These are phyloP conservation scores for Pelagia noctiluca DNA, from an alignment of 30 jellyfish, hydroid and myxozoan genomes.

Conservation along the genomic window DNA sequence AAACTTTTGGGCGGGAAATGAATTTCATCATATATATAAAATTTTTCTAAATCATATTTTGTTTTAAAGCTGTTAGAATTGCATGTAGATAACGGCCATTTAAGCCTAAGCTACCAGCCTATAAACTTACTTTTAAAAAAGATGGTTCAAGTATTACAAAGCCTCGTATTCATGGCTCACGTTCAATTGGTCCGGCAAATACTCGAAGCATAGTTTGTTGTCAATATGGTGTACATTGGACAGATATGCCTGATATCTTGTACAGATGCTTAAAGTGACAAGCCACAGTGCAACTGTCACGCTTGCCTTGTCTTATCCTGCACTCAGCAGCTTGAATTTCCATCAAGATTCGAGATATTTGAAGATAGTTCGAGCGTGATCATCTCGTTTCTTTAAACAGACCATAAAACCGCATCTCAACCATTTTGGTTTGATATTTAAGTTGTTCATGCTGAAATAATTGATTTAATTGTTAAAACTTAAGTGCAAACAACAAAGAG, in stretches of 20 bases:
- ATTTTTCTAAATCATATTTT: no score
- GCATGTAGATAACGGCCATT: no score
- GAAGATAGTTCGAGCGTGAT: no score
- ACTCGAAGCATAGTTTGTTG: background rate
- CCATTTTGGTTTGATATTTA: background rate
- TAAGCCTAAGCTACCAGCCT: no score
- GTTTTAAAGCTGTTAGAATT: no score
- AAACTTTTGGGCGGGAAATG: no score
- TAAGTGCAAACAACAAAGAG: background rate
- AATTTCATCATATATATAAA: no score
- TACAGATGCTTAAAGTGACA: slow-evolving; percentile 8
- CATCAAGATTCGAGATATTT: no score
- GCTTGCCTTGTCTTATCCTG: background rate
- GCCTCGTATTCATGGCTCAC: no score
- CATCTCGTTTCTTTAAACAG: background rate
- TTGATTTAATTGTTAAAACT: background rate
- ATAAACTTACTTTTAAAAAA: no score
- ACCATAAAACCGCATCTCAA: slow-evolving; percentile 5
- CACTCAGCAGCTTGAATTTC: background rate
- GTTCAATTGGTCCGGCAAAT: no score
- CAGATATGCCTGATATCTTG: background rate
- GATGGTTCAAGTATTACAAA: no score
- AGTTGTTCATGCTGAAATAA: background rate
- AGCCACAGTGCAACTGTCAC: slow-evolving; percentile 13
- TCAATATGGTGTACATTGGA: background rate